Percentiles rank a stretch among this genome's conserved stretches.
Evolutionary conservation across 30 jellyfish, hydroid and myxozoan genomes (phyloP).

Genomic region (Phacellophora camtschatica): DNA sequence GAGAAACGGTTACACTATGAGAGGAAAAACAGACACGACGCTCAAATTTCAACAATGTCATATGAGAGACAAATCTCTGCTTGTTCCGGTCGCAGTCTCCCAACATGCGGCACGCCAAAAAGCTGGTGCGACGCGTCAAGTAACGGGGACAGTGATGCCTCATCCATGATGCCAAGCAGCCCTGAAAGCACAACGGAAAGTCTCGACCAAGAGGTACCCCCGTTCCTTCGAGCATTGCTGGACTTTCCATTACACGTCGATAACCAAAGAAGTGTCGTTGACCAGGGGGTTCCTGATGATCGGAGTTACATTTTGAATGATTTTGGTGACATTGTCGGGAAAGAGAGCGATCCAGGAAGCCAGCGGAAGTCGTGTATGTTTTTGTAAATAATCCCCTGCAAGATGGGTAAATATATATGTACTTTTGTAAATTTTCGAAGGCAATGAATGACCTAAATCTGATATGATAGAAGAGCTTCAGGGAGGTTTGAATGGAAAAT

Average conservation of each 20-base stretch:
- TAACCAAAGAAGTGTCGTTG: constrained; percentile 23
- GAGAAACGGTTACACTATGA: constrained; percentile 7
- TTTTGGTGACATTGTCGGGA: constrained; percentile 66
- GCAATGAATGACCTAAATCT: no score
- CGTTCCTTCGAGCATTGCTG: constrained; percentile 60
- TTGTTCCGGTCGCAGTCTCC: constrained; percentile 44
- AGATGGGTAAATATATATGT: not conserved
- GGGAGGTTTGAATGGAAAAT: no score
- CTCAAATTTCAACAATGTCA: constrained; percentile 18
- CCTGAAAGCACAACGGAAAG: constrained; percentile 70
- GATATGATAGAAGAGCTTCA: no score
- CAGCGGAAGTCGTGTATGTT: constrained; percentile 60
- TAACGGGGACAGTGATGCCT: constrained; percentile 60
- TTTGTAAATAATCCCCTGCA: constrained; percentile 26
- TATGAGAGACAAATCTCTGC: constrained; percentile 44
- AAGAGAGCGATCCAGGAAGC: constrained; percentile 24
- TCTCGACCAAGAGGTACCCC: constrained; percentile 70
- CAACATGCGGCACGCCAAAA: constrained; percentile 47
- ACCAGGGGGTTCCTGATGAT: constrained; percentile 62
- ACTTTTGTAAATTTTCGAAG: not conserved
- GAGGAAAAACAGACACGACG: not conserved
- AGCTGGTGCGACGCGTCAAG: constrained; percentile 69
- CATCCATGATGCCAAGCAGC: constrained; percentile 66
- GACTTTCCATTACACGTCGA: constrained; percentile 73
- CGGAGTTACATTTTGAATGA: constrained; percentile 52